Evolutionary conservation across 1,140 invertebrate species (phyloP), one percentile per base, ranked within the genome.

Genomic region (Zaprionus ornatus): DNA sequence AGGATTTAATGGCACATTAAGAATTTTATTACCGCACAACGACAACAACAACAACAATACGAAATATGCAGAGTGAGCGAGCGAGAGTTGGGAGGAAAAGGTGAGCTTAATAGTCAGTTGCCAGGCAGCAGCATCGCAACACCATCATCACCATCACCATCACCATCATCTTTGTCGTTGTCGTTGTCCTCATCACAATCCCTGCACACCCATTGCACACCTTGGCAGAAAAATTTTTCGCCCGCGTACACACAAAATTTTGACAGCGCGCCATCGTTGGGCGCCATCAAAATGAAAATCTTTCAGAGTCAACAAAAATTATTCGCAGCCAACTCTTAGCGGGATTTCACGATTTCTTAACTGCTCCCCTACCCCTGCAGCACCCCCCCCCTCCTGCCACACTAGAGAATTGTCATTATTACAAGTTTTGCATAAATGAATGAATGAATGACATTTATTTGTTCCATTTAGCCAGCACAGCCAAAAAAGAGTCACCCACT

Each of bases 1-100:
- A 88, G 85, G 85, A 88, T 88, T 88, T 88, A 88, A 88, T 88
- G 85, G 85, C 85, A 88, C 85, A 88, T 88, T 88, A 88, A 88
- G 85, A 88, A 88, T 88, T 88, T 88, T 88, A 88, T 88, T 88
- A 88, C 85, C 84, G 85, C 85, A 85, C 80, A 79, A 60, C 77
- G 76, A 17, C 80, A 79, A 13, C 61, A 68, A 40, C 59, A 79
- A 35, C 64, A 56, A 29, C 27, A 48, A 27, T 48, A 61, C 21
- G 32, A 75, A 54, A 29, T 56, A 65, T 72, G 23, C 56, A 66
- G 62, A 19, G 45, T 21, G 29, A 29, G 17, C 17, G 45, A 21
- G 23, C 32, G 13, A 17, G 27, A 32, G 12, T 3, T 12, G 48
- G 40, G 42, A 40, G 40, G 21, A 17, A 25, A 29, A 48, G 54